Conservation (phyloP, 2,113 vertebrate species). For the Cebidichthys violaceus region DNA sequence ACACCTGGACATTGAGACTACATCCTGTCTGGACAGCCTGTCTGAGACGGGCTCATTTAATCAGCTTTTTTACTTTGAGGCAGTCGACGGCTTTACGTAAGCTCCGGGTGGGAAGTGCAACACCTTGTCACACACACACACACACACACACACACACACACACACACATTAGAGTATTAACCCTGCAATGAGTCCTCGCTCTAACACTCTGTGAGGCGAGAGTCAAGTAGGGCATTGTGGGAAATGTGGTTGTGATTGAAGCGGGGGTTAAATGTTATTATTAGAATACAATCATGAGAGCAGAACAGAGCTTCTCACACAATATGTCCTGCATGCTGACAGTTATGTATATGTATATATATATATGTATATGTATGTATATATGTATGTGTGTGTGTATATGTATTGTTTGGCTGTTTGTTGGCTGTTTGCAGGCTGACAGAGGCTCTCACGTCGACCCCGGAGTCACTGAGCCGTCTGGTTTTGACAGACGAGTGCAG, state of each 20-base stretch:
- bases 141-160: background rate
- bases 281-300: background rate
- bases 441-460: background rate
- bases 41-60: too few relatives aligned
- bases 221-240: constrained; percentile 5
- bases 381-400: too few relatives aligned
- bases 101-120: constrained; percentile 42
- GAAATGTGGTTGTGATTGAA: constrained; percentile 3
- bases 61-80: too few relatives aligned
- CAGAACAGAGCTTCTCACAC: background rate
- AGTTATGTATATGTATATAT: background rate
- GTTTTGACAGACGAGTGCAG: constrained; percentile 20
- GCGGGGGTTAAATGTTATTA: background rate
- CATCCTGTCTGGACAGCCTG: too few relatives aligned
- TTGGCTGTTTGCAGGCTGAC: background rate
- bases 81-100: too few relatives aligned
- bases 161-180: background rate
- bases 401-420: background rate
- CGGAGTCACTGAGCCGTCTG: constrained; percentile 33
- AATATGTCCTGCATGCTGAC: background rate
- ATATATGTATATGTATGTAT: background rate
- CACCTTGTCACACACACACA: constrained; percentile 25
- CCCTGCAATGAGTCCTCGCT: background rate
- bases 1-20: too few relatives aligned
- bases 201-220: background rate